These are phyloP conservation scores for Varecia variegata DNA, from an alignment of 2,797 vertebrate species.

Conservation along the genomic window DNA sequence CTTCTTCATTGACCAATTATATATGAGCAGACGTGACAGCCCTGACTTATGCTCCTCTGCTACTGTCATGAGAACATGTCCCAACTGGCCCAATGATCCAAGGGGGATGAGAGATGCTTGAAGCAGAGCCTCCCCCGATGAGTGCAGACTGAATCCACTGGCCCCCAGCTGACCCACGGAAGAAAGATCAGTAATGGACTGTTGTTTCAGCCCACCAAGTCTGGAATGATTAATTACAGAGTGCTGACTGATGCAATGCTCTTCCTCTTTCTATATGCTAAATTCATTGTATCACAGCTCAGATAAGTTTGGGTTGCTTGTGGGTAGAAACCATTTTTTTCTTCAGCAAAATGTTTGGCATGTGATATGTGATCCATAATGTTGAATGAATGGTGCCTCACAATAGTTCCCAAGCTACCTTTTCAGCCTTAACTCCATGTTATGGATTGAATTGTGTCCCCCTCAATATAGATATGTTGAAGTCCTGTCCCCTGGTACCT, in stretches of 20 bases:
- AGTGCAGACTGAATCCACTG: neutral
- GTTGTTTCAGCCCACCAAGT: neutral
- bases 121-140: neutral
- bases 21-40: neutral
- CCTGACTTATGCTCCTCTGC: neutral
- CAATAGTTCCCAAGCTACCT: neutral
- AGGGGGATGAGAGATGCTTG: neutral
- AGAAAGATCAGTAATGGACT: neutral
- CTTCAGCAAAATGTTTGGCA: neutral
- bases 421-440: neutral
- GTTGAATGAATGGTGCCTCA: neutral
- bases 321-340: neutral
- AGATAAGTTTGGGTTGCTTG: neutral
- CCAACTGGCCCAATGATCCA: neutral
- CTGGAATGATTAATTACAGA: neutral
- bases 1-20: neutral
- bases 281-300: neutral
- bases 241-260: neutral
- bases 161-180: neutral
- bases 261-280: neutral
- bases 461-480: neutral
- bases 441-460: neutral
- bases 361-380: neutral
- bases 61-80: neutral
- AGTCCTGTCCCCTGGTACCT: neutral